Conservation (phyloP, 2,113 vertebrate species). For the Theristicus caerulescens region DNA sequence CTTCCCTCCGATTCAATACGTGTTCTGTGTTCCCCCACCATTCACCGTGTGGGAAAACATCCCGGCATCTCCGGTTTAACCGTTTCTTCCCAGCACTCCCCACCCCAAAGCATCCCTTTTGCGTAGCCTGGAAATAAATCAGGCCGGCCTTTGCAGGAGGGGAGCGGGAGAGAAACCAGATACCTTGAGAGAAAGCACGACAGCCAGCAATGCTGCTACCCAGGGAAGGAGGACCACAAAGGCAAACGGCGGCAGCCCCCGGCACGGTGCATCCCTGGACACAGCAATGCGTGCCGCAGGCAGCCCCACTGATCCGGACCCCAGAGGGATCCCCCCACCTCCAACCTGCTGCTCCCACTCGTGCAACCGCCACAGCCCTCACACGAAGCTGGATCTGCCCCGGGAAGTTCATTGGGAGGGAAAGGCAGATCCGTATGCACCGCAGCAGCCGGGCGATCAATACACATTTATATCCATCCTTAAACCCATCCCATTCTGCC, state of each 20-base stretch:
- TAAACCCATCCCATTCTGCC: neutral
- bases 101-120: neutral
- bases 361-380: neutral
- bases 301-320: neutral
- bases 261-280: neutral
- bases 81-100: neutral
- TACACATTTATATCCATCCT: neutral
- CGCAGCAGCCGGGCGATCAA: neutral
- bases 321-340: neutral
- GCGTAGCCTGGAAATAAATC: slow-evolving; percentile 6
- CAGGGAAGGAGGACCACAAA: neutral
- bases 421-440: neutral
- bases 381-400: neutral
- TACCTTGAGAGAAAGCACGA: neutral
- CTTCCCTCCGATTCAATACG: slow-evolving; percentile 26
- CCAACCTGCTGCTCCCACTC: neutral
- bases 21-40: neutral
- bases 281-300: fast-evolving
- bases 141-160: neutral
- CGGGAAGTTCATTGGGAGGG: neutral
- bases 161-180: neutral
- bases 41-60: slow-evolving; percentile 38
- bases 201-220: neutral
- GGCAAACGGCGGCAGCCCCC: neutral
- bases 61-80: slow-evolving; percentile 10